Percentiles rank a stretch among this genome's conserved stretches.
Conservation (phyloP, 2,888 invertebrate species). For the Xylocampa areola region DNA sequence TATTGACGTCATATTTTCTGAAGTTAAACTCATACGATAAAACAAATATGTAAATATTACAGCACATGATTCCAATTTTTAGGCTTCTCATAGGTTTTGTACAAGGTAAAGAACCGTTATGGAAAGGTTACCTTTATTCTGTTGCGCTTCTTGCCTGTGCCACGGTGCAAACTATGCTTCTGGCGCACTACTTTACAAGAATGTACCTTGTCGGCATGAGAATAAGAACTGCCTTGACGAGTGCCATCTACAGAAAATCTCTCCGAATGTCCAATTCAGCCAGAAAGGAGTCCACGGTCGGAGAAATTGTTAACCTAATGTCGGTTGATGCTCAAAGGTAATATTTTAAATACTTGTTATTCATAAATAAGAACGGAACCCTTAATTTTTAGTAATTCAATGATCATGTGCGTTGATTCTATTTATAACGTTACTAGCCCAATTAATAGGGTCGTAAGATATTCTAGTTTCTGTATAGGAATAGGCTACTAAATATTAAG, state of each 20-base stretch:
- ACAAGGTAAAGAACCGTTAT: slow-evolving; percentile 90
- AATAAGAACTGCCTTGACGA: slow-evolving; percentile 96
- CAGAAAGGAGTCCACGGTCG: slow-evolving; percentile 95
- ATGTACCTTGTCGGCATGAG: slow-evolving; percentile 97
- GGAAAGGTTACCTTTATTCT: slow-evolving; percentile 97
- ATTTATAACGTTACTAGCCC: background rate
- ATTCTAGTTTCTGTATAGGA: background rate
- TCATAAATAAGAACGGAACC: too few relatives aligned
- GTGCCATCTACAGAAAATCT: slow-evolving; percentile 96
- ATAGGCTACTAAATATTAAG: background rate
- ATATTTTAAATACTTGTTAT: too few relatives aligned
- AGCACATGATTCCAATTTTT: slow-evolving; percentile 61
- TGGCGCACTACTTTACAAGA: slow-evolving; percentile 97
- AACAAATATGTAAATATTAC: background rate
- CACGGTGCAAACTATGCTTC: slow-evolving; percentile 94
- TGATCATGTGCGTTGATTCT: background rate
- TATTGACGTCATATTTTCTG: background rate
- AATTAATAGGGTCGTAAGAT: too few relatives aligned
- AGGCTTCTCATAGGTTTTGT: slow-evolving; percentile 94
- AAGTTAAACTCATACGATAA: slow-evolving; percentile 4
- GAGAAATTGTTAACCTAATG: slow-evolving; percentile 98
- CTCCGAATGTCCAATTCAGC: slow-evolving; percentile 94
- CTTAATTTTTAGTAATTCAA: background rate
- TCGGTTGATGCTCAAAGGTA: slow-evolving; percentile 96
- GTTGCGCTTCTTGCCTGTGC: slow-evolving; percentile 93